phyloP scores from a whole-genome alignment of 1,140 invertebrate genomes.

The Procambarus clarkii region DNA sequence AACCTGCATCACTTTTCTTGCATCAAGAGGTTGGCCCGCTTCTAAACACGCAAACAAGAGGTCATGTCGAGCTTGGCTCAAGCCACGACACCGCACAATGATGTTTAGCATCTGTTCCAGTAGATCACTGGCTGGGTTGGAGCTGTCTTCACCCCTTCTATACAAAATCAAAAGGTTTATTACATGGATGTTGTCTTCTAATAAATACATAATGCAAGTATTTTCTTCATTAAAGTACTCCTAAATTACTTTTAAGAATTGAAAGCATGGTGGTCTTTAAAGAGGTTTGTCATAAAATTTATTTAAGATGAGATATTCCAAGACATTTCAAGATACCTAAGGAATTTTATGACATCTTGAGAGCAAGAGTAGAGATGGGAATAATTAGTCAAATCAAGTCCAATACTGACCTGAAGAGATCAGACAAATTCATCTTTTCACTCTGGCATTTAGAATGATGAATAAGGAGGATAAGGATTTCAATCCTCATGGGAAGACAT shows the following conservation, averaged over 20 bases:
- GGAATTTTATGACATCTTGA: too few species aligned
- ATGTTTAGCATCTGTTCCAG: slow-evolving; percentile 32
- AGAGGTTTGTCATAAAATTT: too few species aligned
- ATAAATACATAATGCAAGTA: too few species aligned
- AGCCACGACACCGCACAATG: neutral
- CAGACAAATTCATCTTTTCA: neutral
- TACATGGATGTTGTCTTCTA: too few species aligned
- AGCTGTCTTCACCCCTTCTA: neutral
- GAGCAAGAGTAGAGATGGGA: too few species aligned
- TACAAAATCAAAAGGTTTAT: too few species aligned
- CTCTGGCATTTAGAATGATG: neutral
- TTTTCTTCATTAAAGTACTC: too few species aligned
- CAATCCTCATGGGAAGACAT: slow-evolving; percentile 32
- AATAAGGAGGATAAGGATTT: slow-evolving; percentile 44
- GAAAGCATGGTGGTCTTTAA: too few species aligned
- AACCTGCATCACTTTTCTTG: slow-evolving; percentile 33
- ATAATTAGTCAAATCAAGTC: too few species aligned
- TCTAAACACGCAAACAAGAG: slow-evolving; percentile 50
- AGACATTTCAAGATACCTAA: too few species aligned
- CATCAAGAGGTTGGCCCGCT: slow-evolving; percentile 17
- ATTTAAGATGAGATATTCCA: too few species aligned
- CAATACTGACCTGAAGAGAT: neutral
- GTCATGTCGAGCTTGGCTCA: slow-evolving; percentile 34
- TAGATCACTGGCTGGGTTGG: neutral
- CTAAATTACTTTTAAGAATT: too few species aligned